These are phyloP conservation scores for Acanthornis magna DNA, from an alignment of 2,797 vertebrate genomes.

Conservation along the genomic window DNA sequence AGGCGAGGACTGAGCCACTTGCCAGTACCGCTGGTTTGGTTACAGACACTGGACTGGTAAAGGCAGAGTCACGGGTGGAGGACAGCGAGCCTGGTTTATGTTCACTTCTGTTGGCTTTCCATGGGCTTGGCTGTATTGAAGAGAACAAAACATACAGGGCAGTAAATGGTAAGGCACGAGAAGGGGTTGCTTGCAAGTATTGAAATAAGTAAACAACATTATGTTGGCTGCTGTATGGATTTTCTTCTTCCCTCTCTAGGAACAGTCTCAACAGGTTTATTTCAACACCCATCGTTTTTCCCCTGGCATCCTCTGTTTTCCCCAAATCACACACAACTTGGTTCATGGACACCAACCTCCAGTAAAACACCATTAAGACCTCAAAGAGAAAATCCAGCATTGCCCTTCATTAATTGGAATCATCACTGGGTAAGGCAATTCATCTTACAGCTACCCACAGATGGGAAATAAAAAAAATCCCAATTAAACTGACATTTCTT, in stretches of 20 bases:
- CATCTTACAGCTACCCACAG: background rate
- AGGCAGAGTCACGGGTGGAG: slow-evolving; percentile 92
- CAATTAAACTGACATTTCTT: background rate
- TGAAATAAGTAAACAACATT: background rate
- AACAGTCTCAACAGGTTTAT: background rate
- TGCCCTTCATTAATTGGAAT: background rate
- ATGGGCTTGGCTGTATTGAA: slow-evolving; percentile 81
- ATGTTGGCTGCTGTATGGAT: background rate
- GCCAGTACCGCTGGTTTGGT: slow-evolving; percentile 91
- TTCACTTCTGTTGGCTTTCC: slow-evolving; percentile 94
- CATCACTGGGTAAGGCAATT: background rate
- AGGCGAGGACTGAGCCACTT: slow-evolving; percentile 85
- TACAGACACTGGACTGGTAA: slow-evolving; percentile 95
- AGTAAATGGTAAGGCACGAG: background rate
- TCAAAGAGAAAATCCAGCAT: background rate
- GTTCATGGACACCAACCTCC: background rate
- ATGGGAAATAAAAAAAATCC: background rate
- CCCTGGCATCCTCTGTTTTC: background rate
- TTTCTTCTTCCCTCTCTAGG: background rate
- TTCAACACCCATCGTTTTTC: background rate
- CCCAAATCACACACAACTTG: background rate
- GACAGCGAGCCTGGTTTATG: slow-evolving; percentile 90
- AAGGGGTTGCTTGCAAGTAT: background rate
- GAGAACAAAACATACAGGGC: slow-evolving; percentile 6
- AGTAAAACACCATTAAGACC: background rate